Evolutionary conservation across 2,113 vertebrate species (phyloP).

Genomic region (Psilopogon haemacephalus): DNA sequence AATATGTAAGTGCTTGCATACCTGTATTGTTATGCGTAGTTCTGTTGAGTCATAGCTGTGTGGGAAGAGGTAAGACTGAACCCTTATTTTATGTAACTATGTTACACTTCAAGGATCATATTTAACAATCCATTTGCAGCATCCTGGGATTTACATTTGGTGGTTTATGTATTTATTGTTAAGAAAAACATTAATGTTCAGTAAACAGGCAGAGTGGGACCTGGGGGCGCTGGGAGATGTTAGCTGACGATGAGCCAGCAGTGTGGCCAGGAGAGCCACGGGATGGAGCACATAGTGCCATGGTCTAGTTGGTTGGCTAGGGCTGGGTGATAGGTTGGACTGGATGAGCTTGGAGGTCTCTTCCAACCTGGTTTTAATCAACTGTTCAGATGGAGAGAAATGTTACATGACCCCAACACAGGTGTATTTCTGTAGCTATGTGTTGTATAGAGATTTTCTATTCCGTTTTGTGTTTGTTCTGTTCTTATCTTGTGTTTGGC

Average conservation of each 20-base stretch:
- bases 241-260: too few species aligned
- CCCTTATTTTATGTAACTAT: background rate
- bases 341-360: too few species aligned
- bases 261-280: too few species aligned
- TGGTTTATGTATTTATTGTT: background rate
- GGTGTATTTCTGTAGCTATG: background rate
- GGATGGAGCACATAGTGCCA: too few species aligned
- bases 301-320: too few species aligned
- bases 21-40: background rate
- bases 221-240: too few species aligned
- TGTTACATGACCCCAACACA: accelerated
- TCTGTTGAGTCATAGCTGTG: conserved; percentile 23
- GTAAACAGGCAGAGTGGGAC: too few species aligned
- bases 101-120: background rate
- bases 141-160: background rate
- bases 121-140: conserved; percentile 5
- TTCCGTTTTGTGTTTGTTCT: background rate
- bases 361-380: background rate
- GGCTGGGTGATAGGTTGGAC: too few species aligned
- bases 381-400: background rate
- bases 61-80: conserved; percentile 16
- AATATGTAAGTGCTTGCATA: conserved; percentile 26
- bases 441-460: background rate
- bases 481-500: background rate
- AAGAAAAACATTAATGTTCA: background rate